A percentile compares a stretch with the other conserved stretches of the same genome.
These are phyloP conservation scores for Toxostoma redivivum DNA, from an alignment of 2,113 vertebrate genomes.

Conservation along the genomic window DNA sequence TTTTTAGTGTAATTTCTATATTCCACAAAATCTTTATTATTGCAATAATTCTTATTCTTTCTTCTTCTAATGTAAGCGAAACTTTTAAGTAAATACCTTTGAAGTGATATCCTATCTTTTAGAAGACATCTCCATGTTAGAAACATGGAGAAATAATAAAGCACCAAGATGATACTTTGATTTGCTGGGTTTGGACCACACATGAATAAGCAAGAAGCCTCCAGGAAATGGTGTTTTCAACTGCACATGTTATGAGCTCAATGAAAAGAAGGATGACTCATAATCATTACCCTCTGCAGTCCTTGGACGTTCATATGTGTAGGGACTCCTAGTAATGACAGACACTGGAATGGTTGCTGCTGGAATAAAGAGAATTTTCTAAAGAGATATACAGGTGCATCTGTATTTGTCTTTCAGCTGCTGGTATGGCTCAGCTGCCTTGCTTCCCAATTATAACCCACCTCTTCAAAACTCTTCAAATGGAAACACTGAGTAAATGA, in stretches of 20 bases:
- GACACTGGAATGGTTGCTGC: background rate
- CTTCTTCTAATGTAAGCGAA: background rate
- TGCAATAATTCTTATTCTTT: background rate
- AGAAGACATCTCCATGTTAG: background rate
- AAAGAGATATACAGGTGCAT: background rate
- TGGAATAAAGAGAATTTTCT: slow-evolving; percentile 39
- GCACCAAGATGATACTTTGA: background rate
- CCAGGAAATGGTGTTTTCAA: background rate
- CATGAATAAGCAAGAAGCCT: background rate
- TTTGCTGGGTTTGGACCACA: background rate
- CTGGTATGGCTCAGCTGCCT: background rate
- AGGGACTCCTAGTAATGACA: slow-evolving; percentile 10
- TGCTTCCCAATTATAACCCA: background rate
- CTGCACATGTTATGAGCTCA: background rate
- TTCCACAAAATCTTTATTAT: background rate
- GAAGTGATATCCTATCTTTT: background rate
- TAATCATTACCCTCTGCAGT: slow-evolving; percentile 45
- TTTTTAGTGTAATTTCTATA: background rate
- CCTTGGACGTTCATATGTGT: background rate
- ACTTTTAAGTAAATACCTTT: background rate
- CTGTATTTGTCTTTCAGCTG: background rate
- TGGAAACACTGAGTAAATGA: background rate
- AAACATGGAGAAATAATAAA: background rate
- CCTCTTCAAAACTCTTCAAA: background rate
- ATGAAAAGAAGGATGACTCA: background rate